Conservation (phyloP, 1,140 invertebrate genomes). For the Orchesella cincta region DNA sequence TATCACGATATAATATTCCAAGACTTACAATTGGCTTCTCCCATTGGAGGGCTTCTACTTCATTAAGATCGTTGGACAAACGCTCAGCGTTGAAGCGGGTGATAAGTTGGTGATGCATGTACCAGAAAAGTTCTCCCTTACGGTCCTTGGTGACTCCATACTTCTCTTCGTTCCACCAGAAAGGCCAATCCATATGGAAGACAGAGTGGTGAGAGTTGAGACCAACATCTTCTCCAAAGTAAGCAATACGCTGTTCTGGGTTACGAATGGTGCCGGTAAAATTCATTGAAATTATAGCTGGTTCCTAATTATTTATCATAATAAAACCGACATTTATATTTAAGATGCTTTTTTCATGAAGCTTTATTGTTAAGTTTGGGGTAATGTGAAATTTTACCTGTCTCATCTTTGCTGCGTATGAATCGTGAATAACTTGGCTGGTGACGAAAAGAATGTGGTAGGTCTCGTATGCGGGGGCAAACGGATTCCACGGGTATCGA, state of each 20-base stretch:
- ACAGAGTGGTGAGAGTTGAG: conserved; percentile 44
- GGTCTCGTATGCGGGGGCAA: conserved; percentile 69
- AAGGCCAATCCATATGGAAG: conserved; percentile 59
- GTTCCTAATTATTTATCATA: no score
- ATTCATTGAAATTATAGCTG: conserved; percentile 56
- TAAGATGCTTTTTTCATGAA: no score
- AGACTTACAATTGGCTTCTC: conserved; percentile 52
- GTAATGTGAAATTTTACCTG: no score
- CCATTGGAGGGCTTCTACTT: conserved; percentile 57
- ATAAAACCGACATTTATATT: no score
- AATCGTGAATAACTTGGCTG: conserved; percentile 57
- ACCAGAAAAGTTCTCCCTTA: conserved; percentile 57
- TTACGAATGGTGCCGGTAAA: conserved; percentile 48
- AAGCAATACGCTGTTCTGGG: conserved; percentile 61
- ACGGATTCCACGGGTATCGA: conserved; percentile 59
- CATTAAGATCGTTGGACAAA: conserved; percentile 57
- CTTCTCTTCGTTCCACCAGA: conserved; percentile 58
- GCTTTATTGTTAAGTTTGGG: no score
- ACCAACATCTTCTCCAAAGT: conserved; percentile 70
- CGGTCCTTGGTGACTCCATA: conserved; percentile 48
- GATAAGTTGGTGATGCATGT: conserved; percentile 61
- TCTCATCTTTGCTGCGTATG: conserved; percentile 55
- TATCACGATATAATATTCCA: no score
- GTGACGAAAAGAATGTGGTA: conserved; percentile 61
- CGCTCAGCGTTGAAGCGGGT: conserved; percentile 60